These are phyloP conservation scores for Eupithecia subfuscata DNA, from an alignment of 2,888 invertebrate species.

Conservation along the genomic window DNA sequence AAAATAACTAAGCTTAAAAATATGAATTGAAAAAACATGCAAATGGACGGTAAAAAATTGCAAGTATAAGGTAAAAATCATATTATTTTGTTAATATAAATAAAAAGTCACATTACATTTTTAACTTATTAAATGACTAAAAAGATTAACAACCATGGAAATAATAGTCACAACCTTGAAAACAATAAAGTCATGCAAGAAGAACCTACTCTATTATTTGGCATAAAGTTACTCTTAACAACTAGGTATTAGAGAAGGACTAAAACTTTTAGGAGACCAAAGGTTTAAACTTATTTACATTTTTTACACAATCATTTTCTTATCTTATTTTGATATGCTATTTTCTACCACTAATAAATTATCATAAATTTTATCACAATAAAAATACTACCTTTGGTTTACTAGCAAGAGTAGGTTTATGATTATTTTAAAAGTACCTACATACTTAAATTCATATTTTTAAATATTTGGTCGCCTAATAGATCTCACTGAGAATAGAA, in stretches of 20 bases:
- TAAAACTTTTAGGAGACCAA: conserved; percentile 27
- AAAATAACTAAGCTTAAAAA: neutral
- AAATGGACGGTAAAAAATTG: conserved; percentile 32
- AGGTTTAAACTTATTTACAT: conserved; percentile 26
- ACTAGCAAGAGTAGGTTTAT: conserved; percentile 12
- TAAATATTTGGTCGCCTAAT: conserved; percentile 66
- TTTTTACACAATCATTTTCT: conserved; percentile 41
- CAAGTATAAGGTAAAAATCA: neutral
- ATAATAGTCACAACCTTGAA: conserved; percentile 64
- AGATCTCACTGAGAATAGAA: conserved; percentile 51
- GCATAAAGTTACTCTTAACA: conserved; percentile 25
- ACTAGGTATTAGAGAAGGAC: conserved; percentile 9
- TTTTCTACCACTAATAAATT: conserved; percentile 51
- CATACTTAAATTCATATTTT: conserved; percentile 29
- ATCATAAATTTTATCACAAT: conserved; percentile 60
- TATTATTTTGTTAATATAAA: neutral
- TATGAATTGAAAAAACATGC: neutral
- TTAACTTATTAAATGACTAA: neutral
- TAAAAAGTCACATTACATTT: neutral
- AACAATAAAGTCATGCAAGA: conserved; percentile 51
- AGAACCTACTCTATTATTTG: conserved; percentile 33
- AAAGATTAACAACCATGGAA: neutral
- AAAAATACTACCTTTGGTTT: conserved; percentile 44
- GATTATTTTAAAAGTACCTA: neutral
- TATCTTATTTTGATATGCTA: conserved; percentile 65